phyloP scores from a whole-genome alignment of 2,113 vertebrate species.

The Columba livia region DNA sequence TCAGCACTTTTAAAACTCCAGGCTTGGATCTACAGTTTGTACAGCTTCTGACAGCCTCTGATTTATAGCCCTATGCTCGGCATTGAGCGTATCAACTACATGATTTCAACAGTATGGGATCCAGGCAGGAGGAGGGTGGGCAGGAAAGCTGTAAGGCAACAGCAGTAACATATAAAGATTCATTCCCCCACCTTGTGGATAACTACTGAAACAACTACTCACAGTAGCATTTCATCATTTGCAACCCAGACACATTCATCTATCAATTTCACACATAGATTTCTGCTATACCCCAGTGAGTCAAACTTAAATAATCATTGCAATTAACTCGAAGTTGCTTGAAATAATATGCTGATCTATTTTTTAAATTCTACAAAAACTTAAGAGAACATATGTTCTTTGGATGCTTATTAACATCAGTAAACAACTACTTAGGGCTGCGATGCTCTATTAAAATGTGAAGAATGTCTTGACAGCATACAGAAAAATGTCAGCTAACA shows the following conservation, averaged over 20 bases:
- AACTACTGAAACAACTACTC: constrained; percentile 17
- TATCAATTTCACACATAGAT: background rate
- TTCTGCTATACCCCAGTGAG: background rate
- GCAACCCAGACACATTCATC: background rate
- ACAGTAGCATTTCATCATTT: background rate
- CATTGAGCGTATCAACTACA: background rate
- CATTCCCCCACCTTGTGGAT: constrained; percentile 66
- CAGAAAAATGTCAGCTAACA: background rate
- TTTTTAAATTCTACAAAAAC: background rate
- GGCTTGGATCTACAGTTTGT: background rate
- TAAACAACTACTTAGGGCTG: background rate
- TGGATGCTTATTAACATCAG: background rate
- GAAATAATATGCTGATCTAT: background rate
- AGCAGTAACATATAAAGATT: constrained; percentile 13
- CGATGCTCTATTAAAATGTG: background rate
- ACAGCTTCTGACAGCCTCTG: background rate
- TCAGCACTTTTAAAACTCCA: background rate
- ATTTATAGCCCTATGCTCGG: background rate
- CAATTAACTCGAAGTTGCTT: background rate
- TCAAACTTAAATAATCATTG: background rate
- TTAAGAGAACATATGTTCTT: background rate
- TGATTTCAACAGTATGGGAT: background rate
- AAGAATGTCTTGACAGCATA: background rate
- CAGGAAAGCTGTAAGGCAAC: background rate
- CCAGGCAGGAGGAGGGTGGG: background rate